phyloP scores from a whole-genome alignment of 2,113 vertebrate genomes.

The Daubentonia madagascariensis region DNA sequence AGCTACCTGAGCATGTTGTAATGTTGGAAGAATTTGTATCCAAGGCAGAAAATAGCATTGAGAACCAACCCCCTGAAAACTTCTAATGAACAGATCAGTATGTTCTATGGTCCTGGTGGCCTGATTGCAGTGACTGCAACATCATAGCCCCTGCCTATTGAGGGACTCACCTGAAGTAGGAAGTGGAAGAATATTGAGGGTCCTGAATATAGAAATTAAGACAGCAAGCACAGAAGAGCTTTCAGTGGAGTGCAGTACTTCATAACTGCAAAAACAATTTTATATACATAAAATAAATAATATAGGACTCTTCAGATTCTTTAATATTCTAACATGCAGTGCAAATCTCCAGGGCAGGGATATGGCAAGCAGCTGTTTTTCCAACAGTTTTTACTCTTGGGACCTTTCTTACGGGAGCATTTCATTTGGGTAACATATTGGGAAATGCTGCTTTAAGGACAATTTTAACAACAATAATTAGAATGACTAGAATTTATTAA shows the following conservation, averaged over 20 bases:
- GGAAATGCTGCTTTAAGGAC: slow-evolving; percentile 13
- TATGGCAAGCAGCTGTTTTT: neutral
- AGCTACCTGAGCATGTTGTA: neutral
- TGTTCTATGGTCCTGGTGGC: neutral
- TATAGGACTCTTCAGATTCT: neutral
- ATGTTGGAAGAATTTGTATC: neutral
- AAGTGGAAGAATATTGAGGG: neutral
- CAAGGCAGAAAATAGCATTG: neutral
- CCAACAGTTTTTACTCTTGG: neutral
- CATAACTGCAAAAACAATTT: neutral
- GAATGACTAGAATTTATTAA: neutral
- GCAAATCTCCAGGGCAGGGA: neutral
- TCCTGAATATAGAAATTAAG: neutral
- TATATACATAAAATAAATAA: neutral
- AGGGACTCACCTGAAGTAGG: neutral
- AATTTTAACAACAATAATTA: neutral
- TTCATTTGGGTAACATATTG: neutral
- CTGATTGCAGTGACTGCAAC: neutral
- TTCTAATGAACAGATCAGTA: neutral
- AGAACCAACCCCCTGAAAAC: neutral
- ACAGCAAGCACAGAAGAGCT: neutral
- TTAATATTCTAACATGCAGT: neutral
- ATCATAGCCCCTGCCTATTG: neutral
- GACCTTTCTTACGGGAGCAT: neutral
- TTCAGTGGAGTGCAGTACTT: neutral